phyloP scores from a whole-genome alignment of 2,797 vertebrate species.

The Chanos chanos region DNA sequence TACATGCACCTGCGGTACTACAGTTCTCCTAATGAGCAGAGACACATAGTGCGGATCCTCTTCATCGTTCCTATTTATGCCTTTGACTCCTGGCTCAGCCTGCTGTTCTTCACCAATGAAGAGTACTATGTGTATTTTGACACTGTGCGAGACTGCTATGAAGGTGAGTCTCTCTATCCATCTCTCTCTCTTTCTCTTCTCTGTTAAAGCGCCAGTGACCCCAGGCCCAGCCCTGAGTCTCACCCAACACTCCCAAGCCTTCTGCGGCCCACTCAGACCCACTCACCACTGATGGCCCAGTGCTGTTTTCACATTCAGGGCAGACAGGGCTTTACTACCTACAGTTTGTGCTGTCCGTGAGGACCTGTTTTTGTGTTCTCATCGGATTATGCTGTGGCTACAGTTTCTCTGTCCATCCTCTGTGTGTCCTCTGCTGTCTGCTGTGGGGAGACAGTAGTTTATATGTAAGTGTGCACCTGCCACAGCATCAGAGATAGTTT shows the following conservation, averaged over 20 bases:
- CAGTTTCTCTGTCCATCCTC: too few species aligned
- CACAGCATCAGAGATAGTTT: background rate
- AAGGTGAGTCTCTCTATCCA: constrained; percentile 71
- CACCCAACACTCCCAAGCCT: too few species aligned
- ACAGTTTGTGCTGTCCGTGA: background rate
- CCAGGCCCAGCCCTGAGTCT: too few species aligned
- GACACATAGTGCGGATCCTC: constrained; percentile 91
- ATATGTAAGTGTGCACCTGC: background rate
- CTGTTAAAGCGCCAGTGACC: background rate
- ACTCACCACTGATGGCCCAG: too few species aligned
- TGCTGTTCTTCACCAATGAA: constrained; percentile 95
- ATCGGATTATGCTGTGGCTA: too few species aligned
- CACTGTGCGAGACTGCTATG: constrained; percentile 91
- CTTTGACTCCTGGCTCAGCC: constrained; percentile 95
- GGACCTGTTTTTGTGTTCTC: too few species aligned
- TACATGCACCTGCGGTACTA: constrained; percentile 95
- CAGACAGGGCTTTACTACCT: background rate
- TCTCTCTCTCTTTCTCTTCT: background rate
- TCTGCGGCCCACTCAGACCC: too few species aligned
- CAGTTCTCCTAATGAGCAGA: constrained; percentile 89
- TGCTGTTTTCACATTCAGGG: too few species aligned
- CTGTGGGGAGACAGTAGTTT: background rate
- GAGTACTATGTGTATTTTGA: constrained; percentile 95
- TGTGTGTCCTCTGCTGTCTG: background rate
- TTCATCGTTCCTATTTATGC: constrained; percentile 95